phyloP scores from a whole-genome alignment of 2,797 vertebrate species.

The Argyrosomus regius region DNA sequence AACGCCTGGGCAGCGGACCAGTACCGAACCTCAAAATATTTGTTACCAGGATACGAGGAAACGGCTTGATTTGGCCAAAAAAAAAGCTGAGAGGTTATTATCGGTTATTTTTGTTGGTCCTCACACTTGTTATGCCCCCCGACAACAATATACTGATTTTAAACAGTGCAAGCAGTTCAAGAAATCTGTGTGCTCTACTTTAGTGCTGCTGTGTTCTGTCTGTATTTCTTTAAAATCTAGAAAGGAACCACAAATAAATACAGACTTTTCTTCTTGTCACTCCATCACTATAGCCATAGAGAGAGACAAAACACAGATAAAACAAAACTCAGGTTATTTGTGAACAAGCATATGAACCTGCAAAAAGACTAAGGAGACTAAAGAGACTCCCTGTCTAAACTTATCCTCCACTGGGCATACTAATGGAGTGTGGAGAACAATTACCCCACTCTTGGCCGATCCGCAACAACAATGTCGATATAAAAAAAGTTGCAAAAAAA shows the following conservation, averaged over 20 bases:
- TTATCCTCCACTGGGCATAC: background rate
- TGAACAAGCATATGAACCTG: too few species aligned
- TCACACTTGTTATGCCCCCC: background rate
- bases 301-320: too few species aligned
- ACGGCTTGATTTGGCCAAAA: background rate
- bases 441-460: background rate
- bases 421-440: constrained; percentile 3
- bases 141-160: background rate
- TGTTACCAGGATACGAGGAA: background rate
- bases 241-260: background rate
- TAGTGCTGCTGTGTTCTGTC: background rate
- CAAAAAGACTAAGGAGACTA: too few species aligned
- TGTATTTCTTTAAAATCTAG: background rate
- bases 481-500: background rate
- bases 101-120: background rate
- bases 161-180: background rate
- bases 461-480: background rate
- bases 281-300: too few species aligned
- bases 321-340: too few species aligned
- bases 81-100: background rate
- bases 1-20: background rate
- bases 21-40: background rate
- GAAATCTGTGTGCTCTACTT: background rate
- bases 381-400: background rate
- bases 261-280: background rate